A percentile compares a stretch with the other conserved stretches of the same genome.
These are phyloP conservation scores for Crotophaga sulcirostris DNA, from an alignment of 2,113 vertebrate genomes.

Conservation along the genomic window DNA sequence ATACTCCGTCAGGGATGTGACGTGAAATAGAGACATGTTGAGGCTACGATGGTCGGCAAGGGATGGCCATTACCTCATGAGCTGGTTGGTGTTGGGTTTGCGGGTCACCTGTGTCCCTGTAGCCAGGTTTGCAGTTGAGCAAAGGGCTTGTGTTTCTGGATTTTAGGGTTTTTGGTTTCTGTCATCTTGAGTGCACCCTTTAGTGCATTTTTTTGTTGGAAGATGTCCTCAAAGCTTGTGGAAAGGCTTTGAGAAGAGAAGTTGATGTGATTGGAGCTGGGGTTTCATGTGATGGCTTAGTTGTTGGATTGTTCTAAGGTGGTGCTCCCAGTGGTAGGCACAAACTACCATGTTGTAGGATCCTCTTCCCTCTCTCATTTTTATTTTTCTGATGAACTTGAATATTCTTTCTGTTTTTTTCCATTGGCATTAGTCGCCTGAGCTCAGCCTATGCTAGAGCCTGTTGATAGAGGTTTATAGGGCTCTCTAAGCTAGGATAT, in stretches of 20 bases:
- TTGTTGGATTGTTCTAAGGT: background rate
- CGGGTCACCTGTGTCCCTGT: background rate
- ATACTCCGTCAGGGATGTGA: background rate
- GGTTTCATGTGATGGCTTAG: background rate
- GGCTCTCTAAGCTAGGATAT: background rate
- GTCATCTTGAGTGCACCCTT: background rate
- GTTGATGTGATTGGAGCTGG: background rate
- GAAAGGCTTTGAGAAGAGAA: background rate
- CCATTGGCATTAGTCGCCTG: background rate
- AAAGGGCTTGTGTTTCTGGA: background rate
- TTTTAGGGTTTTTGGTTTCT: background rate
- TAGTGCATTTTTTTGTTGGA: background rate
- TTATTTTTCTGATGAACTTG: background rate
- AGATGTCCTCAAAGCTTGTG: background rate
- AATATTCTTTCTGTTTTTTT: slow-evolving; percentile 5
- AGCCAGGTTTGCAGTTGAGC: background rate
- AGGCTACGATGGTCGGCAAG: background rate
- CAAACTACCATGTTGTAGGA: background rate
- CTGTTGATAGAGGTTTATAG: background rate
- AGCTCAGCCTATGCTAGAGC: background rate
- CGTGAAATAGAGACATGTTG: background rate
- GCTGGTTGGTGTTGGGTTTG: background rate
- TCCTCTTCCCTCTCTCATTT: background rate
- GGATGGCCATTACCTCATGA: background rate
- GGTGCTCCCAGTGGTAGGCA: background rate